These are phyloP conservation scores for Corvus cornix DNA, from an alignment of 2,113 vertebrate species.

Conservation along the genomic window DNA sequence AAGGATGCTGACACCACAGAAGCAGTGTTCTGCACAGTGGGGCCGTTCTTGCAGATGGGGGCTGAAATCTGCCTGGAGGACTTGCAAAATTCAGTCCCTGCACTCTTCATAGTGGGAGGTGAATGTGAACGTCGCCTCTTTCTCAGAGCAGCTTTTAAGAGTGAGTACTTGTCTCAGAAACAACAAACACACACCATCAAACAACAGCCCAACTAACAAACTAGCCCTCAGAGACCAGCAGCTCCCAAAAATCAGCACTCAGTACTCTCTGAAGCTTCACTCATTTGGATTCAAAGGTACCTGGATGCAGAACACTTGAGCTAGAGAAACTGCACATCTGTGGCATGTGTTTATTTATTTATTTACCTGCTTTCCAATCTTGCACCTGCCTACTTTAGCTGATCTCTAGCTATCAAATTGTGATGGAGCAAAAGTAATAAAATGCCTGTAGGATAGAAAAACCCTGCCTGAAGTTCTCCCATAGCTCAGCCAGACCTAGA, in stretches of 20 bases:
- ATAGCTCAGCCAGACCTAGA: not conserved
- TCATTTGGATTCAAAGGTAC: not conserved
- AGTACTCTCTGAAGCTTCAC: not conserved
- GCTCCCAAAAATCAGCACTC: not conserved
- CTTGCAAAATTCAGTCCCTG: not conserved
- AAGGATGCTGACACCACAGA: not conserved
- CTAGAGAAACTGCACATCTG: not conserved
- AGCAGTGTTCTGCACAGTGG: accelerated
- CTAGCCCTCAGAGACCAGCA: not conserved
- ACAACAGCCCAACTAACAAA: not conserved
- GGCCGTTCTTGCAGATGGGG: not conserved
- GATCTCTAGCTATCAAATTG: conserved; percentile 50
- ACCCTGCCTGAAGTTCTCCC: not conserved
- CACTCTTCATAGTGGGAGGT: not conserved
- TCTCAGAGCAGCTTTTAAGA: not conserved
- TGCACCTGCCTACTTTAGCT: conserved; percentile 30
- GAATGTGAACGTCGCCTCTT: not conserved
- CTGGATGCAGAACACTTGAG: not conserved
- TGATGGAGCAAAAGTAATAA: conserved; percentile 38
- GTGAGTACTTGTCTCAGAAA: not conserved
- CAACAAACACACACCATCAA: not conserved
- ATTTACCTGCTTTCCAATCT: conserved; percentile 29
- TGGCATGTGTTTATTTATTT: not conserved
- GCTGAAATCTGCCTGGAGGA: not conserved
- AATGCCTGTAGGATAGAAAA: not conserved